Base-by-base conservation (phyloP, 2,797 vertebrate genomes). In the Phalloptychus januarius region DNA sequence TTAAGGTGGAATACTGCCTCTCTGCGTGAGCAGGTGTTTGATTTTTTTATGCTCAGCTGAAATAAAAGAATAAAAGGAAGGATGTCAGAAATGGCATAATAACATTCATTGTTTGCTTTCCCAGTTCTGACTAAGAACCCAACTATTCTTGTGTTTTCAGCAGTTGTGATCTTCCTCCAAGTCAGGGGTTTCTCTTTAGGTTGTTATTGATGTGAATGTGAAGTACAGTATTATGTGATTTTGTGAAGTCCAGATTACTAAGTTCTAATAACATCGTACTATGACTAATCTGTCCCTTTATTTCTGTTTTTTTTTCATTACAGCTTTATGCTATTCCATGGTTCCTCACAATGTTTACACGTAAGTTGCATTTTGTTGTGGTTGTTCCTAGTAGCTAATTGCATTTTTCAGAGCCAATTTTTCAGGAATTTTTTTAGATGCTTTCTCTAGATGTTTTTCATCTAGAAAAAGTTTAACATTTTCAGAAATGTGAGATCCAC, bases 261-360 rank as follows among this genome's bases (percentile, higher is more conserved):
- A 74, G 0, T 31, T 13, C 7, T 16, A 38, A 5, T 44, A 52
- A 38, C 2, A 28, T 5, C 63, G 28, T 44, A 72, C 28, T 74
- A 2, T 80, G 11, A 1, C 50, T 72, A 3, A 8, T 1, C 67
- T 78, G 8, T 71, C 2, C 31, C 33, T 45, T 45, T 70, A 56
- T 72, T 16, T 61, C 28, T 73, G 52, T 50, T 28, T 2, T 44
- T 52, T 63, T 42, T 7, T 45, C 72, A 74, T 16, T 72, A 74
- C 94, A 99, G 98, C 97, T 99, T 5, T 99, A 99, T 79, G 98
- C 98, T 0, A 99, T 99, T 89, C 98, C 98, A 33, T 99, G 98
- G 98, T 99, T 99, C 94, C 96, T 99, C 77, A 99, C 98, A 20
- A 99, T 99, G 98, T 99, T 99, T 93, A 99, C 98, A 87, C 98